Evolutionary conservation across 2,797 vertebrate species (phyloP).

Genomic region (Urosaurus nigricauda): DNA sequence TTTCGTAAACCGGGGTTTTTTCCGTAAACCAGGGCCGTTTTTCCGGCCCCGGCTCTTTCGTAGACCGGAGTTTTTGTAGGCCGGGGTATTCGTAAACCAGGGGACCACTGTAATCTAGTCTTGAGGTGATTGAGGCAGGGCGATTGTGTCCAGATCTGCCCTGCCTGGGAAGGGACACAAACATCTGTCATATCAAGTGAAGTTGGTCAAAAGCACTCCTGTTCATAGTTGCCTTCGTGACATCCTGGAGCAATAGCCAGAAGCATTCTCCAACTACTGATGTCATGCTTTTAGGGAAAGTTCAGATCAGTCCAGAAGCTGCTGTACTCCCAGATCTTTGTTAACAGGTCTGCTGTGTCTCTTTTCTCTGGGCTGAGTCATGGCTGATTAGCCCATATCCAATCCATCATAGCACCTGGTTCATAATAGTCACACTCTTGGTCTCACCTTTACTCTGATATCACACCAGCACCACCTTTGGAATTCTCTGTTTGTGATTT

Average conservation of each 20-base stretch:
- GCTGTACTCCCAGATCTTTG: background rate
- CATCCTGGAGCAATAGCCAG: background rate
- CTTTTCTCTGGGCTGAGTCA: background rate
- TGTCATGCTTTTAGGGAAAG: background rate
- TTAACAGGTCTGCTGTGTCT: background rate
- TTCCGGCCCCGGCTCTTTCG: no score
- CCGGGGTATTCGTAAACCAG: no score
- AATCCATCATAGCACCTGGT: background rate
- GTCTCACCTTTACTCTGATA: background rate
- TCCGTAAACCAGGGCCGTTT: no score
- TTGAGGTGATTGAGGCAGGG: background rate
- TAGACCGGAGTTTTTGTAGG: no score
- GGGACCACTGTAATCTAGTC: background rate
- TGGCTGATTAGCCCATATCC: background rate
- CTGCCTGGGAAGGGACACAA: background rate
- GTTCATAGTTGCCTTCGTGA: background rate
- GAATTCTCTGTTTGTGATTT: background rate
- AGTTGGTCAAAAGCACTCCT: background rate
- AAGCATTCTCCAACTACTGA: background rate
- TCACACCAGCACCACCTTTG: background rate
- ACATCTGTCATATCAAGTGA: background rate
- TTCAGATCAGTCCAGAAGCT: background rate
- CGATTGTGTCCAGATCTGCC: background rate
- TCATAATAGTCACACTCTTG: background rate
- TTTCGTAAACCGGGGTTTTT: no score